A percentile compares a stretch with the other conserved stretches of the same genome.
These are phyloP conservation scores for Pecten maximus DNA, from an alignment of 2,888 invertebrate genomes.

Conservation along the genomic window DNA sequence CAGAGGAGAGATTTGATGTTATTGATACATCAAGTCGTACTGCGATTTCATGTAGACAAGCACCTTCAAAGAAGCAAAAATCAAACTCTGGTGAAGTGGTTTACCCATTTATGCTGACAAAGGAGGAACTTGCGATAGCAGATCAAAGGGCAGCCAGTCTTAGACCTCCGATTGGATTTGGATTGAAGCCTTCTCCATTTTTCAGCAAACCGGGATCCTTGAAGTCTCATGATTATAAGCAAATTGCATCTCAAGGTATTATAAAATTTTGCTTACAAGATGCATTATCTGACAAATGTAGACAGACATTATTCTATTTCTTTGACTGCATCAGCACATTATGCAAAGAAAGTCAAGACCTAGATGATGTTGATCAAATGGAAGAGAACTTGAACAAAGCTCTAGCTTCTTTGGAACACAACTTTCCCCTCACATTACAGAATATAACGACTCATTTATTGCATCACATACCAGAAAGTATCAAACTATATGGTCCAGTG, in stretches of 20 bases:
- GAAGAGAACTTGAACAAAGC: constrained; percentile 36
- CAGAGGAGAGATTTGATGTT: neutral
- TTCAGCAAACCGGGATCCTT: constrained; percentile 34
- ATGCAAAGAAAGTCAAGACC: neutral
- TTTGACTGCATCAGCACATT: constrained; percentile 37
- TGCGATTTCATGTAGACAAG: neutral
- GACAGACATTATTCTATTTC: constrained; percentile 38
- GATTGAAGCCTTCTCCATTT: constrained; percentile 35
- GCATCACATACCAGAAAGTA: constrained; percentile 18
- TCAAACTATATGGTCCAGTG: constrained; percentile 35
- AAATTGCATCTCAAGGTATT: constrained; percentile 36
- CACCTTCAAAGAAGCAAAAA: constrained; percentile 1
- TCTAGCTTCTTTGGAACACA: too few species aligned
- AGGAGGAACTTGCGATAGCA: constrained; percentile 26
- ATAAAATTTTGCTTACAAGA: constrained; percentile 33
- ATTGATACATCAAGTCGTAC: neutral
- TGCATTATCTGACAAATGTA: neutral
- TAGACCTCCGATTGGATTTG: constrained; percentile 37
- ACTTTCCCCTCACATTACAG: too few species aligned
- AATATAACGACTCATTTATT: constrained; percentile 43
- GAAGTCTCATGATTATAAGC: constrained; percentile 41
- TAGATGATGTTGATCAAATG: constrained; percentile 14
- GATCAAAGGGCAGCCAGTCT: neutral
- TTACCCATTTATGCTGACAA: constrained; percentile 27
- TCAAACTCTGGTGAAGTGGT: neutral